Conservation (phyloP, 2,797 vertebrate species). For the Tenualosa thibaudeaui region DNA sequence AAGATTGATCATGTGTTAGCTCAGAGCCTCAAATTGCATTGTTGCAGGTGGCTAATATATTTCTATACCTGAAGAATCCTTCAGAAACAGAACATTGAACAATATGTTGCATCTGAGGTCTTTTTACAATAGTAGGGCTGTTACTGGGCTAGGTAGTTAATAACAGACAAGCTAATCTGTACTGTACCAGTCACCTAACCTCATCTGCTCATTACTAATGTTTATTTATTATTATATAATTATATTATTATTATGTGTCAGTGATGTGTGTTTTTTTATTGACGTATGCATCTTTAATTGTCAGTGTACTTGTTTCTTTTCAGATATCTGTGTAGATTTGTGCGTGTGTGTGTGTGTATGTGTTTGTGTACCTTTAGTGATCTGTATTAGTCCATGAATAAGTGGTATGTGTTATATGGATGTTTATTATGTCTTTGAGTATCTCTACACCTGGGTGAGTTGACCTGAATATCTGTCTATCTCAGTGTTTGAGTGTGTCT, state of each 20-base stretch:
- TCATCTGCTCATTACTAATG: too few species aligned
- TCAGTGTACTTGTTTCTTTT: too few species aligned
- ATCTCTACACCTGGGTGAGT: too few species aligned
- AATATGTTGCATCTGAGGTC: conserved; percentile 43
- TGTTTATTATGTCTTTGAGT: too few species aligned
- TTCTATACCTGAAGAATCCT: conserved; percentile 31
- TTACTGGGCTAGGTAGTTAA: conserved; percentile 49
- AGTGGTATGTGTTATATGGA: background rate
- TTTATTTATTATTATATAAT: background rate
- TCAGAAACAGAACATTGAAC: conserved; percentile 38
- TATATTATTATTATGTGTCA: background rate
- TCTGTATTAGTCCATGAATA: background rate
- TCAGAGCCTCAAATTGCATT: conserved; percentile 43
- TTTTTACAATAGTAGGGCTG: conserved; percentile 42
- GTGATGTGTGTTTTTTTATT: too few species aligned
- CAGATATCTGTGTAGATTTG: too few species aligned
- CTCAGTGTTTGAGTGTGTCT: background rate
- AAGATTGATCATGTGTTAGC: conserved; percentile 14
- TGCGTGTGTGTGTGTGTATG: background rate
- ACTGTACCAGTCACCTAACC: too few species aligned
- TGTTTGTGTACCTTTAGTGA: background rate
- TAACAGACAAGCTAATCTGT: too few species aligned
- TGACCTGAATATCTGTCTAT: background rate
- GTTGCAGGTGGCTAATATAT: conserved; percentile 40
- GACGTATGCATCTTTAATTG: background rate